Base-by-base conservation (phyloP, 2,113 vertebrate genomes). In the Ictalurus punctatus region DNA sequence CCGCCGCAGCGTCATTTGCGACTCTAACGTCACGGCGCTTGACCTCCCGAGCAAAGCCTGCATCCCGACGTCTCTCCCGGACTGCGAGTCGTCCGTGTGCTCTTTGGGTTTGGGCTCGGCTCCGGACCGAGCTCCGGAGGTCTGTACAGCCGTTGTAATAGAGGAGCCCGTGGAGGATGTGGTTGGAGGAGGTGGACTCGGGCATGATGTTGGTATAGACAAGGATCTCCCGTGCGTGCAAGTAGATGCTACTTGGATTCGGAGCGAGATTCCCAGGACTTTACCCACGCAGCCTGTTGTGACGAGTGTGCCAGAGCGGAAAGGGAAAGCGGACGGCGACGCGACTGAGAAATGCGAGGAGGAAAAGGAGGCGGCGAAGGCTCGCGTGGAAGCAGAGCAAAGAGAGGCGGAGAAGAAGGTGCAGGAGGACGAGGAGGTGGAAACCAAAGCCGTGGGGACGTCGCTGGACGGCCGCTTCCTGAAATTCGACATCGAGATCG, bases 401-500 rank as follows among this genome's bases (percentile, higher is more conserved):
- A 93, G 94, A 73, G 96, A 94, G 88, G 94, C 93, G 0, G 97
- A 97, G 91, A 98, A 98, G 95, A 63, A 63, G 59, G 90, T 90
- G 52, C 94, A 94, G 82, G 98, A 99, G 1, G 98, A 99, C 40
- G 98, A 99, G 90, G 98, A 99, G 95, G 96, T 97, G 58, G 98
- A 99, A 95, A 99, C 98, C 12, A 99, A 99, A 95, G 98, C 98
- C 0, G 98, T 99, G 85, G 98, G 97, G n/a, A 96, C 98, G 65
- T 99, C 98, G 6, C 97, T 97, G 0, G 98, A 99, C 5, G 98
- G 98, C 30, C 97, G 98, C 90, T 99, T 99, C 92, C 95, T 99
- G 10, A 99, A 99, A 94, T 99, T 99, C 73, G 98, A 99, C 95
- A 99, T 99, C 4, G 98, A 99, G 94, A 98, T 99, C 6, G 98